These are phyloP conservation scores for Aplocera efformata DNA, from an alignment of 2,888 invertebrate genomes.

Conservation along the genomic window DNA sequence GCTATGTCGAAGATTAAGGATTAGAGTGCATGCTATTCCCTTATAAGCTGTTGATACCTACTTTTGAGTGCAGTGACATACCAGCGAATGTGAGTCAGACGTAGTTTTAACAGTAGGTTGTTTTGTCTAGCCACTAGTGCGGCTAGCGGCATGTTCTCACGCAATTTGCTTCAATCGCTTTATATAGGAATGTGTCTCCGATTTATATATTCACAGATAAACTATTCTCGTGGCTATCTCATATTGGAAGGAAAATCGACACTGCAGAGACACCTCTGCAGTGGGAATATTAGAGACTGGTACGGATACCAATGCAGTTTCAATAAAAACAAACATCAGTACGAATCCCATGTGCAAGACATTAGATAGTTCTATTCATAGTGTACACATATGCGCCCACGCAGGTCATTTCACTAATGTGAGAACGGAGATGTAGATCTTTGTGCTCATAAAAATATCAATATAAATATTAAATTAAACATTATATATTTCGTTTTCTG, in stretches of 20 bases:
- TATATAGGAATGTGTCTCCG: too few species aligned
- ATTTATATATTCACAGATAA: too few species aligned
- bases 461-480: conserved; percentile 21
- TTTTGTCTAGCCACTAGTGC: conserved; percentile 15
- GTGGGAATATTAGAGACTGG: too few species aligned
- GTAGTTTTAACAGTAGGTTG: conserved; percentile 15
- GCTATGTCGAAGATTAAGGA: too few species aligned
- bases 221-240: too few species aligned
- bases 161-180: conserved; percentile 4
- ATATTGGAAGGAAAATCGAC: too few species aligned
- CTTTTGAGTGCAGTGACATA: conserved; percentile 13
- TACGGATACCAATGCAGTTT: conserved; percentile 2
- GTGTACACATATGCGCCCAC: conserved; percentile 11
- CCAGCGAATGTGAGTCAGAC: conserved; percentile 6
- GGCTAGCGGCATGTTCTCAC: conserved; percentile 4
- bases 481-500: conserved; percentile 2
- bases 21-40: not conserved
- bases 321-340: conserved; percentile 9
- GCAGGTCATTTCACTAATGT: conserved; percentile 23
- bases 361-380: conserved; percentile 17
- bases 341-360: conserved; percentile 15
- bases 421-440: conserved; percentile 22
- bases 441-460: conserved; percentile 25
- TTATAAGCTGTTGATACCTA: conserved; percentile 2
- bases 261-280: too few species aligned